A percentile compares a stretch with the other conserved stretches of the same genome.
These are phyloP conservation scores for Lutraria rhynchaena DNA, from an alignment of 1,140 invertebrate species.

Conservation along the genomic window DNA sequence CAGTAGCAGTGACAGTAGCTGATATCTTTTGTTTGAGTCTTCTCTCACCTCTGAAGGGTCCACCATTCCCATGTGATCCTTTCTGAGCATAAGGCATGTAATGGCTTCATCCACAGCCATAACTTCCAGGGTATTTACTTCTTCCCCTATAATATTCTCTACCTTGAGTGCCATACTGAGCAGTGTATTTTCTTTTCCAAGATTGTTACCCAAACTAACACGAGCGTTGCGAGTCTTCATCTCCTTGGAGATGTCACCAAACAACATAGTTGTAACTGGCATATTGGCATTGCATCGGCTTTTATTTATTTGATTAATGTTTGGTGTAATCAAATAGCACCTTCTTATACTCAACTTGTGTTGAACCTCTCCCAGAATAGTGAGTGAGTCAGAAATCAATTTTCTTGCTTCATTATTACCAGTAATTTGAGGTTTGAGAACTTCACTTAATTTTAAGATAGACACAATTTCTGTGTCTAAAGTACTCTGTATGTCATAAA, in stretches of 20 bases:
- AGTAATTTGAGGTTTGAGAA: neutral
- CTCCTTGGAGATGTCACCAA: slow-evolving; percentile 31
- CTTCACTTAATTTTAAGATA: slow-evolving; percentile 5
- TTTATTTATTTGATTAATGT: slow-evolving; percentile 16
- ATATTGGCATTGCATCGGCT: neutral
- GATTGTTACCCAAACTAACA: neutral
- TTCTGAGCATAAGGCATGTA: neutral
- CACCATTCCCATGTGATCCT: neutral
- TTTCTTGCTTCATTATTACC: slow-evolving; percentile 1
- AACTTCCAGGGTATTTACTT: neutral
- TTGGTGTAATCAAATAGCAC: slow-evolving; percentile 28
- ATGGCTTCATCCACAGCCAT: neutral
- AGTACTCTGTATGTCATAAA: slow-evolving; percentile 11
- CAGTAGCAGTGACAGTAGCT: neutral
- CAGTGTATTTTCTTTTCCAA: neutral
- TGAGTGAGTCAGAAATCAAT: slow-evolving; percentile 7
- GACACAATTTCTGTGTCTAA: slow-evolving; percentile 9
- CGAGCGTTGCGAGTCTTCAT: slow-evolving; percentile 16
- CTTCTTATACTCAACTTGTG: neutral
- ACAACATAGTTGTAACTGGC: slow-evolving; percentile 12
- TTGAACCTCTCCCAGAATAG: slow-evolving; percentile 4
- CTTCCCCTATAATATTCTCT: neutral
- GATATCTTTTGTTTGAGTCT: neutral
- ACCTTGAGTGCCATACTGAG: neutral
- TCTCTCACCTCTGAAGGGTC: neutral